phyloP scores from a whole-genome alignment of 2,113 vertebrate genomes.

The Mola mola region DNA sequence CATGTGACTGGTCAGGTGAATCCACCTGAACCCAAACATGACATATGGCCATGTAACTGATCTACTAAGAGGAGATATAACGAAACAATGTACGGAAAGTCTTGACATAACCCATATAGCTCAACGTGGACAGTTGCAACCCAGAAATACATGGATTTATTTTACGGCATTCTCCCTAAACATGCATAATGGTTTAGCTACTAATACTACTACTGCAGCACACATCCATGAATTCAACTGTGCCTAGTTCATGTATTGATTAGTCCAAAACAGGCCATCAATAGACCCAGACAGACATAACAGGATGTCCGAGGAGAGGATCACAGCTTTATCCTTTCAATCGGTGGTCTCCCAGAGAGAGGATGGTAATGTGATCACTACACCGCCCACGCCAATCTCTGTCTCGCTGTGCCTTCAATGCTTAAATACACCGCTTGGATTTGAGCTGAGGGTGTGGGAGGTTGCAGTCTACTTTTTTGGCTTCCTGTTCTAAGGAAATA shows the following conservation, averaged over 20 bases:
- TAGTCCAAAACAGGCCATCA: constrained; percentile 51
- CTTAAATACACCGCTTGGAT: background rate
- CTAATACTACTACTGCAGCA: background rate
- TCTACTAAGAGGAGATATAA: too few relatives aligned
- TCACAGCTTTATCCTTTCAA: constrained; percentile 21
- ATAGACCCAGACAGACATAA: constrained; percentile 57
- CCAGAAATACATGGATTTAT: too few relatives aligned
- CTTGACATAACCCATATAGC: too few relatives aligned
- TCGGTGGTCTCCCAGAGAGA: constrained; percentile 18
- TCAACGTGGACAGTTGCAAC: too few relatives aligned
- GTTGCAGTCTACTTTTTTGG: constrained; percentile 1
- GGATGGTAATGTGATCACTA: constrained; percentile 46
- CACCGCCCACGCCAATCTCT: constrained; percentile 7
- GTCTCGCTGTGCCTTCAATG: background rate
- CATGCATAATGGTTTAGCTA: background rate
- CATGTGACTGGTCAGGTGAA: too few relatives aligned
- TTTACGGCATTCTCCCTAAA: too few relatives aligned
- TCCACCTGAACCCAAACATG: too few relatives aligned
- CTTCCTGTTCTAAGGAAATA: background rate
- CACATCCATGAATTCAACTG: constrained; percentile 21
- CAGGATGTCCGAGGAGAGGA: constrained; percentile 53
- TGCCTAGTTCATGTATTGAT: constrained; percentile 55
- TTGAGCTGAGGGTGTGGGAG: constrained; percentile 5
- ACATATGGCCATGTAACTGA: too few relatives aligned
- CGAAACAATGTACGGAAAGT: too few relatives aligned